phyloP scores from a whole-genome alignment of 2,797 vertebrate species.

The Lepilemur septentrionalis region DNA sequence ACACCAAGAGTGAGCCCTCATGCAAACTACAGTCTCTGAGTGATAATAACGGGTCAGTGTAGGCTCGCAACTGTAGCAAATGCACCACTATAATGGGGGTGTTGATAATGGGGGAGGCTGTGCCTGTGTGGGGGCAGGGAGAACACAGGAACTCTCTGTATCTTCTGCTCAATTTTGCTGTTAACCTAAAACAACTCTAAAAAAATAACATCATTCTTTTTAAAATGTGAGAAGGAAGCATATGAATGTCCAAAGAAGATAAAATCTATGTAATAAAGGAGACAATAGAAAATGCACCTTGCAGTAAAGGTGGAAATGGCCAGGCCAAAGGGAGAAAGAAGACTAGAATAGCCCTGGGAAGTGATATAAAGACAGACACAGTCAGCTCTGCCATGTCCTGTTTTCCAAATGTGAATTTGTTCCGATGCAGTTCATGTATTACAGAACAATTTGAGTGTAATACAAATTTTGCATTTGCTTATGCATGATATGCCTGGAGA shows the following conservation, averaged over 20 bases:
- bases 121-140: background rate
- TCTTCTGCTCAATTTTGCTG: background rate
- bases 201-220: background rate
- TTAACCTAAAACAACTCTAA: background rate
- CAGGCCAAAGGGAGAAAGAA: background rate
- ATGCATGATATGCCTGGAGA: background rate
- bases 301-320: background rate
- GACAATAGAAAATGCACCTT: background rate
- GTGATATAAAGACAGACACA: background rate
- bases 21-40: background rate
- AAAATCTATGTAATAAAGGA: background rate
- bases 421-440: background rate
- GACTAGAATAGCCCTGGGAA: background rate
- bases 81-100: background rate
- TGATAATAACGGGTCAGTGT: background rate
- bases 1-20: background rate
- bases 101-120: background rate
- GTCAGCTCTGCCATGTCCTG: background rate
- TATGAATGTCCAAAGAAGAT: background rate
- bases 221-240: background rate
- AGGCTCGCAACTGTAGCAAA: background rate
- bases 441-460: background rate
- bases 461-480: constrained; percentile 17
- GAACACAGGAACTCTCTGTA: background rate
- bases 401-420: constrained; percentile 27